A percentile compares a stretch with the other conserved stretches of the same genome.
These are phyloP conservation scores for Thymelicus sylvestris DNA, from an alignment of 2,888 invertebrate species.

Conservation along the genomic window DNA sequence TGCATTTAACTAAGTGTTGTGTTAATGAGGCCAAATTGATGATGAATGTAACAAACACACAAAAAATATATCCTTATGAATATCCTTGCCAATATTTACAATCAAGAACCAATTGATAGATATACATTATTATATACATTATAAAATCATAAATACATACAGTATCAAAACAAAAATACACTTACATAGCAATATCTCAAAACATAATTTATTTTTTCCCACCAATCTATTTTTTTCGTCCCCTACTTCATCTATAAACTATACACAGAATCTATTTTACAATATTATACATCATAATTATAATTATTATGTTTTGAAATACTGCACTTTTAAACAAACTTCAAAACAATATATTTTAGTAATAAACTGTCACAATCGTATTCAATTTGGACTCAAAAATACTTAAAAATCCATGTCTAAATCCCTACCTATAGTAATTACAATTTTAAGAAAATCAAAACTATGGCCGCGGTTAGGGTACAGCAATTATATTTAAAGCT, in stretches of 20 bases:
- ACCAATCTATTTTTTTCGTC: slow-evolving; percentile 25
- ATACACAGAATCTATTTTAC: slow-evolving; percentile 38
- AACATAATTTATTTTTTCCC: slow-evolving; percentile 19
- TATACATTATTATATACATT: slow-evolving; percentile 28
- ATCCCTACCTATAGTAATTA: slow-evolving; percentile 52
- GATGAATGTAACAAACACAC: not conserved
- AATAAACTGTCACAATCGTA: slow-evolving; percentile 17
- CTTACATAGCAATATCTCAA: slow-evolving; percentile 26
- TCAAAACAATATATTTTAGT: slow-evolving; percentile 20
- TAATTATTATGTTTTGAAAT: slow-evolving; percentile 32
- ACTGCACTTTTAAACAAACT: slow-evolving; percentile 31
- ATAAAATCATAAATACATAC: slow-evolving; percentile 4
- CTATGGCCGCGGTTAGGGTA: slow-evolving; percentile 74
- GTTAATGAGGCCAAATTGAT: slow-evolving; percentile 27
- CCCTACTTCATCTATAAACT: slow-evolving; percentile 36
- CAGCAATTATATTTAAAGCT: slow-evolving; percentile 65
- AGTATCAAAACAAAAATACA: slow-evolving; percentile 2
- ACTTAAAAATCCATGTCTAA: slow-evolving; percentile 48
- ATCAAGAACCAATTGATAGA: not conserved
- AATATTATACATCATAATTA: slow-evolving; percentile 36
- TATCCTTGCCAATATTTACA: slow-evolving; percentile 36
- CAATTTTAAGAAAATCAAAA: slow-evolving; percentile 56
- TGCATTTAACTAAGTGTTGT: slow-evolving; percentile 10
- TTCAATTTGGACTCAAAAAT: slow-evolving; percentile 39
- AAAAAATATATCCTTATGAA: slow-evolving; percentile 15